phyloP scores from a whole-genome alignment of 2,113 vertebrate genomes.

The Tangachromis dhanisi region DNA sequence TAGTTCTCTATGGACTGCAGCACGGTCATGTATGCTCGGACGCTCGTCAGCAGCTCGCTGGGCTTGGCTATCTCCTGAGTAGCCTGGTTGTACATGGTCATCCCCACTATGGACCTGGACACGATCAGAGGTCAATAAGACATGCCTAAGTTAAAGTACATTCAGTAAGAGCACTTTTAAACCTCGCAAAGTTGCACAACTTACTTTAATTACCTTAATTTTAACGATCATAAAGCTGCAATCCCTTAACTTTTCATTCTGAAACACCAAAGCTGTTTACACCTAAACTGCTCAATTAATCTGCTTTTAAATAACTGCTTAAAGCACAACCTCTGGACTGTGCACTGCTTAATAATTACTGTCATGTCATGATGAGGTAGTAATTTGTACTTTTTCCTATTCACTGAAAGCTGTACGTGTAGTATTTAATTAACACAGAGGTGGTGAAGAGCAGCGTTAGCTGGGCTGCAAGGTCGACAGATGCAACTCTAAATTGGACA shows the following conservation, averaged over 20 bases:
- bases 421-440: neutral
- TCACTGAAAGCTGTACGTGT: neutral
- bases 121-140: neutral
- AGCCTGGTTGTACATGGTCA: conserved; percentile 99
- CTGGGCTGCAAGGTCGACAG: neutral
- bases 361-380: neutral
- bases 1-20: conserved; percentile 99
- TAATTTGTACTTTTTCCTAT: neutral
- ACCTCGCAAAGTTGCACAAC: neutral
- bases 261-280: neutral
- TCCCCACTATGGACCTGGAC: conserved; percentile 95
- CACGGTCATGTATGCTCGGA: conserved; percentile 97
- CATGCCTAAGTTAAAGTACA: neutral
- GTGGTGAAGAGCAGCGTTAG: neutral
- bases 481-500: neutral
- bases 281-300: neutral
- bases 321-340: neutral
- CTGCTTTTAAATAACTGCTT: neutral
- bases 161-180: neutral
- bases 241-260: neutral
- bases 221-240: neutral
- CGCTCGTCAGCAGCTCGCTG: conserved; percentile 94
- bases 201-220: neutral
- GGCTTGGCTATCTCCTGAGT: conserved; percentile 99
- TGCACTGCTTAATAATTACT: neutral